These are phyloP conservation scores for Vimba vimba DNA, from an alignment of 2,113 vertebrate species.

Conservation along the genomic window DNA sequence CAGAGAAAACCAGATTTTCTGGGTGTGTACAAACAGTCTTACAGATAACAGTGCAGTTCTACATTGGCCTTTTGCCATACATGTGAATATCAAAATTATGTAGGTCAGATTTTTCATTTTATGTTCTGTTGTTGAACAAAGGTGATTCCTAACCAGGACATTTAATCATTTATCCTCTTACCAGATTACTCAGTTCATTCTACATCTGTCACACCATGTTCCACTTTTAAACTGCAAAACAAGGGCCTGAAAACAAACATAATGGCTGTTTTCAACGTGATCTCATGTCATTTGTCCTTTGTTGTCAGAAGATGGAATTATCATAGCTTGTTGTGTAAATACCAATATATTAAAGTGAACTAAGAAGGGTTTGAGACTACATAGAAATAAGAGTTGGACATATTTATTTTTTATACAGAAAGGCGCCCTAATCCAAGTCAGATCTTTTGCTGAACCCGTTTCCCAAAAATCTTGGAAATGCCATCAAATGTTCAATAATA, in stretches of 20 bases:
- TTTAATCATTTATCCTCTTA: neutral
- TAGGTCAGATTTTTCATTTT: neutral
- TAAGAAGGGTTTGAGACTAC: neutral
- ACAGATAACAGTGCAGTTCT: slow-evolving; percentile 42
- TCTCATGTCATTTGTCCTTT: neutral
- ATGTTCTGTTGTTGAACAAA: neutral
- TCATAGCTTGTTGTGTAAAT: neutral
- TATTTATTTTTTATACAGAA: neutral
- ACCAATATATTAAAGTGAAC: neutral
- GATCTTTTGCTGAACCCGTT: neutral
- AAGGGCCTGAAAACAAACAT: neutral
- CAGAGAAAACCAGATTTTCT: slow-evolving; percentile 7
- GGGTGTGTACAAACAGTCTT: slow-evolving; percentile 49
- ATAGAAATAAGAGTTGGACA: neutral
- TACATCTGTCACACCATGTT: neutral
- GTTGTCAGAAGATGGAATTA: slow-evolving; percentile 14
- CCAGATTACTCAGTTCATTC: neutral
- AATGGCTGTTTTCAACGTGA: slow-evolving; percentile 10
- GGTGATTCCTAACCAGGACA: neutral
- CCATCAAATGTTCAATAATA: neutral
- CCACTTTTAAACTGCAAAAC: neutral
- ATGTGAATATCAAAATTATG: slow-evolving; percentile 3
- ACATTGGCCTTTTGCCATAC: slow-evolving; percentile 9
- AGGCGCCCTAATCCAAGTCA: neutral
- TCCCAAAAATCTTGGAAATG: neutral